Evolutionary conservation across 1,140 invertebrate genomes (phyloP).

Genomic region (Whitmania pigra): DNA sequence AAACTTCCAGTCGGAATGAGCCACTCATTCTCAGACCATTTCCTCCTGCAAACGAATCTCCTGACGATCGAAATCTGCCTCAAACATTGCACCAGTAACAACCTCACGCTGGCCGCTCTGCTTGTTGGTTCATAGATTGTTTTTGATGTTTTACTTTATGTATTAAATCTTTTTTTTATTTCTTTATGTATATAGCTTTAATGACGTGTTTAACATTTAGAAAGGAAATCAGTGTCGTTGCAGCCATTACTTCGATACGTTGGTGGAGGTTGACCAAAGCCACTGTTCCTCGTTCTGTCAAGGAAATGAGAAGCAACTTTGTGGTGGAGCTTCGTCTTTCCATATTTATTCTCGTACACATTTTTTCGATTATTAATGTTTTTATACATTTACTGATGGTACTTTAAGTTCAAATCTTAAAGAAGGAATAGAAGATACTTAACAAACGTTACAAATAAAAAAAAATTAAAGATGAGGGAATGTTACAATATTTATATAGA

Average conservation of each 20-base stretch:
- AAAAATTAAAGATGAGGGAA: too few species aligned
- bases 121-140: not conserved
- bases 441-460: too few species aligned
- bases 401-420: not conserved
- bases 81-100: conserved; percentile 3
- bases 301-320: not conserved
- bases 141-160: not conserved
- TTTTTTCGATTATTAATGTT: not conserved
- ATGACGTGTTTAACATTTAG: not conserved
- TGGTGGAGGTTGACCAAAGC: not conserved
- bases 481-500: too few species aligned
- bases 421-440: too few species aligned
- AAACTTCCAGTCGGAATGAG: not conserved
- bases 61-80: not conserved
- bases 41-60: not conserved
- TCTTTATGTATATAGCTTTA: not conserved
- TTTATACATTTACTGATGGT: not conserved
- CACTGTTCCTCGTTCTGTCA: not conserved
- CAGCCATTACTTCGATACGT: not conserved
- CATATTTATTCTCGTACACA: not conserved
- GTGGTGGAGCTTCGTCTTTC: not conserved
- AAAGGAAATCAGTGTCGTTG: not conserved
- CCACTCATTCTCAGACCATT: not conserved
- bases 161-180: too few species aligned
- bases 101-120: not conserved